Evolutionary conservation across 64 coral and sea anemone genomes (phyloP), one percentile per base, ranked within the genome.

Genomic region (Acropora tenuis): DNA sequence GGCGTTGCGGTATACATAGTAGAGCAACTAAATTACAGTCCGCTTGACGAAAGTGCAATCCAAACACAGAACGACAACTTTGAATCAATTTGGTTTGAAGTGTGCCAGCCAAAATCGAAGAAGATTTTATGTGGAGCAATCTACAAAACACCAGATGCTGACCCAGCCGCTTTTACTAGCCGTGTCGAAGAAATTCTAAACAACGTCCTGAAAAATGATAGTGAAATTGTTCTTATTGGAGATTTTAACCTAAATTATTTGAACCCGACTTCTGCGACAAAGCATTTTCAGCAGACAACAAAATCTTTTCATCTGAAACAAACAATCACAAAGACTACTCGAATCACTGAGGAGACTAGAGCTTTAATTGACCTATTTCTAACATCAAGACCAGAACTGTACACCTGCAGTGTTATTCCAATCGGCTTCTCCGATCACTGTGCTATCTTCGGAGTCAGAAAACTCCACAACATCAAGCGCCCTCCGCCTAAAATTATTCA

Each of bases 281-380:
- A 63, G 59, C 59, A 63, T 63, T 63, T 63, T 63, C 59, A 63
- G 59, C 59, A 63, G 15, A 63, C 59, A 63, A 63, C 59, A 63
- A 63, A 63, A 63, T 63, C 59, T 63, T 63, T 63, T 63, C 59
- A 63, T 63, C 59, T 63, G 59, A 63, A 4, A 8, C 86, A 88
- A 88, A 77, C 30, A 75, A 77, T 88, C 11, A 43, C 69, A 11
- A 75, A 88, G 30, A 7, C 69, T 46, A 89, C 75, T 10, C 19
- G 76, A 89, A 79, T 79, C 15, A 88, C 87, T 13, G 58, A 89
- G 48, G 55, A 78, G 3, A 17, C 75, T 7, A 89, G 73, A 78
- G 79, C 75, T 79, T 89, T 89, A 78, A 89, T 89, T 89, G 74
- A 78, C 53, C 41, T 89, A 58, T 78, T 66, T 49, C 16, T 89